These are phyloP conservation scores for Pachliopta kotzebuea DNA, from an alignment of 2,888 invertebrate species.

Conservation along the genomic window DNA sequence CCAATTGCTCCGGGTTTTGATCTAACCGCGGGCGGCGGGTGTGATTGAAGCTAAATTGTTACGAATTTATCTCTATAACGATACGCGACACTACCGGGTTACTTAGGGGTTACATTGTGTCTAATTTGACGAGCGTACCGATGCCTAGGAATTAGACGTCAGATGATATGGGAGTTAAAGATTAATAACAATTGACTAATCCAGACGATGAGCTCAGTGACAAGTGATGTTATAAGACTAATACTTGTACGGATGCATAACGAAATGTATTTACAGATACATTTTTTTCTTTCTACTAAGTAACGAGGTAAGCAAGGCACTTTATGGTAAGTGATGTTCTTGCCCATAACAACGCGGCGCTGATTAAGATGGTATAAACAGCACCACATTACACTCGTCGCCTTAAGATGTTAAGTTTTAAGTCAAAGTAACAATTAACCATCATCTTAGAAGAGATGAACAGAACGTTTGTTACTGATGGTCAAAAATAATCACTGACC, in stretches of 20 bases:
- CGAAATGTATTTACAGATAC: not conserved
- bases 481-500: too few species aligned
- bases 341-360: too few species aligned
- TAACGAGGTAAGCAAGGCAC: too few species aligned
- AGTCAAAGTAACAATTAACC: too few species aligned
- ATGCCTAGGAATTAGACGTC: slow-evolving; percentile 6
- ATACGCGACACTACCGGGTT: slow-evolving; percentile 21
- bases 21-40: slow-evolving; percentile 17
- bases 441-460: too few species aligned
- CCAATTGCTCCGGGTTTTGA: slow-evolving; percentile 21
- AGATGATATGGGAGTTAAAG: slow-evolving; percentile 5
- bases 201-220: slow-evolving; percentile 20
- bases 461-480: too few species aligned
- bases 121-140: slow-evolving; percentile 16
- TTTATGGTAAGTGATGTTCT: too few species aligned
- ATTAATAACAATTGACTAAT: slow-evolving; percentile 29
- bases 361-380: too few species aligned
- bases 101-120: slow-evolving; percentile 11
- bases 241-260: slow-evolving; percentile 8
- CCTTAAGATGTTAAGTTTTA: too few species aligned
- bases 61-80: slow-evolving; percentile 23
- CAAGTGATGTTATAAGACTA: not conserved
- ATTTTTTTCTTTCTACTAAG: too few species aligned
- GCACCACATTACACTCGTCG: too few species aligned
- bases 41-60: slow-evolving; percentile 25